Evolutionary conservation across 1,140 invertebrate genomes (phyloP).

Genomic region (Zophobas atratus): DNA sequence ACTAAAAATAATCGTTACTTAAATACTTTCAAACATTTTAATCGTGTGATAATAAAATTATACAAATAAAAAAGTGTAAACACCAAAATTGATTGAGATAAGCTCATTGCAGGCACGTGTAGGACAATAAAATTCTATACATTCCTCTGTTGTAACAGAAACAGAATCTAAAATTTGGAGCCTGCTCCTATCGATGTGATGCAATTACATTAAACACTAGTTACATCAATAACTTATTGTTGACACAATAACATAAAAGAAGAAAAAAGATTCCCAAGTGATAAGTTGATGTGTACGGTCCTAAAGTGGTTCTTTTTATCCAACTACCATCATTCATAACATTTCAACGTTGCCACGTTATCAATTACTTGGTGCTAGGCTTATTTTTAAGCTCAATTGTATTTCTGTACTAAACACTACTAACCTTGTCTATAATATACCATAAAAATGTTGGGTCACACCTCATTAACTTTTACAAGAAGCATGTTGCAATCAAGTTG

Average conservation of each 20-base stretch:
- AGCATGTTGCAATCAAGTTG: conserved; percentile 17
- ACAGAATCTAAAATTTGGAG: no score
- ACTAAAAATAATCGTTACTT: background rate
- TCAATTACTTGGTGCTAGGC: no score
- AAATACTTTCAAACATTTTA: conserved; percentile 3
- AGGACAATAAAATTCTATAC: conserved; percentile 32
- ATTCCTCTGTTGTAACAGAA: background rate
- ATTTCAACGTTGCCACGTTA: no score
- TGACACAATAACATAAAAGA: no score
- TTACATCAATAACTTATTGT: no score
- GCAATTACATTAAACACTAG: no score
- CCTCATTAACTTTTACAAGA: conserved; percentile 29
- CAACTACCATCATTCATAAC: no score
- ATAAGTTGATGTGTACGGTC: no score
- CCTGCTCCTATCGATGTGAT: no score
- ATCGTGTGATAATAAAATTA: conserved; percentile 18
- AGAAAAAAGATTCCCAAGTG: no score
- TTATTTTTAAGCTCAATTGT: background rate
- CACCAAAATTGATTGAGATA: conserved; percentile 30
- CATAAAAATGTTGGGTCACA: conserved; percentile 29
- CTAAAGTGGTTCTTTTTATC: no score
- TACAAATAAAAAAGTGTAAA: conserved; percentile 26
- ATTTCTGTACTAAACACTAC: conserved; percentile 3
- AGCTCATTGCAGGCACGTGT: conserved; percentile 28
- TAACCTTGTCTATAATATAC: conserved; percentile 17